Evolutionary conservation across 2,888 invertebrate species (phyloP).

Genomic region (Sphecodes monilicornis): DNA sequence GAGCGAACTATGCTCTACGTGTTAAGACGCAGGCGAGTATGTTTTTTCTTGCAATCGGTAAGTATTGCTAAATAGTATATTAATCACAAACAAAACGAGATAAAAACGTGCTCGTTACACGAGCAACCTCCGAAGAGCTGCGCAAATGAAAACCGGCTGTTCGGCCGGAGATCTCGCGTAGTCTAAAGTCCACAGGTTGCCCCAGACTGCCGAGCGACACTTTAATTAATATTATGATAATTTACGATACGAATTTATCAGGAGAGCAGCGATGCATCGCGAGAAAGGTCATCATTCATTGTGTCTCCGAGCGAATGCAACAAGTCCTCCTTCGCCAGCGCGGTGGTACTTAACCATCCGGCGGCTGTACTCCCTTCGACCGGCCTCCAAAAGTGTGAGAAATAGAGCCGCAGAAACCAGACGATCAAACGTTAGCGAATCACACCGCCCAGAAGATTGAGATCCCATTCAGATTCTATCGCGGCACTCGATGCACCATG

Average conservation of each 20-base stretch:
- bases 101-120: neutral
- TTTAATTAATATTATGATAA: constrained; percentile 21
- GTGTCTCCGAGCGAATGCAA: constrained; percentile 16
- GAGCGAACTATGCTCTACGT: neutral
- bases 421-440: neutral
- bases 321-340: constrained; percentile 11
- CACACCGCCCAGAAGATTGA: neutral
- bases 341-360: neutral
- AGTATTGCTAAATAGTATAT: neutral
- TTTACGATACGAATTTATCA: constrained; percentile 20
- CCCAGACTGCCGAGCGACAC: neutral
- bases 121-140: neutral
- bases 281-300: constrained; percentile 11
- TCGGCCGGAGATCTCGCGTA: neutral
- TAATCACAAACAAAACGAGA: neutral
- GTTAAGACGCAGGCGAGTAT: neutral
- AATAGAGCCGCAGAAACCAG: neutral
- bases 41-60: neutral
- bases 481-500: constrained; percentile 15
- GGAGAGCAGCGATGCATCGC: constrained; percentile 11
- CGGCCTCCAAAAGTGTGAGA: neutral
- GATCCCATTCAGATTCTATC: constrained; percentile 23
- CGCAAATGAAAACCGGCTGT: neutral
- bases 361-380: neutral
- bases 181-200: constrained; percentile 3